A percentile compares a stretch with the other conserved stretches of the same genome.
These are phyloP conservation scores for Hoplostethus atlanticus DNA, from an alignment of 2,797 vertebrate genomes.

Conservation along the genomic window DNA sequence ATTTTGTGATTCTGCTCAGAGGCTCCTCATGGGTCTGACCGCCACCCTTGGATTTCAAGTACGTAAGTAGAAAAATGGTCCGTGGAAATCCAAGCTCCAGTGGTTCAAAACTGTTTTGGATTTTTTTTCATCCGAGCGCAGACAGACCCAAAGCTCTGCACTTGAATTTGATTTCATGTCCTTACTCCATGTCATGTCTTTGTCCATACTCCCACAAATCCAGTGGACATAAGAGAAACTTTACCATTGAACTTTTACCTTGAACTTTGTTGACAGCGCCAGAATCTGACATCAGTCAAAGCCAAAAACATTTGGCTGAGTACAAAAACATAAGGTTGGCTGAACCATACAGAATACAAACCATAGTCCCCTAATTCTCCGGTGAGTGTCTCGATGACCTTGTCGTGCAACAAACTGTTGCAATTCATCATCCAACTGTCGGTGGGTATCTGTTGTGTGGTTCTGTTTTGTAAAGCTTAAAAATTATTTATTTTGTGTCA, in stretches of 20 bases:
- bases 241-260: neutral
- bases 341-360: conserved; percentile 5
- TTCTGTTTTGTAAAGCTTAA: conserved; percentile 34
- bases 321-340: neutral
- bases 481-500: conserved; percentile 15
- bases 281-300: neutral
- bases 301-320: neutral
- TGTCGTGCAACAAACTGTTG: conserved; percentile 13
- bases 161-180: conserved; percentile 7
- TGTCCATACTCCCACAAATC: neutral
- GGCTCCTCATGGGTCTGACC: neutral
- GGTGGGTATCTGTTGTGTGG: conserved; percentile 2
- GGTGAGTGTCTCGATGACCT: neutral
- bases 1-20: conserved; percentile 20
- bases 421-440: conserved; percentile 54
- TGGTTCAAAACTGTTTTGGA: neutral
- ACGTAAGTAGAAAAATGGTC: conserved; percentile 9
- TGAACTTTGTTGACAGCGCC: neutral
- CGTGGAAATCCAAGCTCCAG: conserved; percentile 12
- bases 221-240: neutral
- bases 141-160: neutral
- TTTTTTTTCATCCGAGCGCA: conserved; percentile 17
- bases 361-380: neutral
- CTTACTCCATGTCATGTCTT: neutral
- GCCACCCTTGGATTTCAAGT: conserved; percentile 28